These are phyloP conservation scores for Cyanoderma ruficeps DNA, from an alignment of 2,113 vertebrate genomes.

Conservation along the genomic window DNA sequence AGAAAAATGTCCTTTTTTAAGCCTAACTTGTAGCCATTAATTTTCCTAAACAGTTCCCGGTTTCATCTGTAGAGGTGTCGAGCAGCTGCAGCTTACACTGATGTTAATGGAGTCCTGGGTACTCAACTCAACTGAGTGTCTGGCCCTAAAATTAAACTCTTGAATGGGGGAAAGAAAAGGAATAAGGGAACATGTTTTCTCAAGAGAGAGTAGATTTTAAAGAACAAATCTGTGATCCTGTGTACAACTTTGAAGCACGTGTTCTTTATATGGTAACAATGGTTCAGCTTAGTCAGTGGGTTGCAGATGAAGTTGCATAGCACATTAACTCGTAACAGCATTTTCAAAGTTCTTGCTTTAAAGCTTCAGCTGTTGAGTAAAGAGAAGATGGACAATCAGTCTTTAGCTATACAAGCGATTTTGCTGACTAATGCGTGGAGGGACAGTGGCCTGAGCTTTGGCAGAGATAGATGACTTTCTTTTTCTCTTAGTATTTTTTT, in stretches of 20 bases:
- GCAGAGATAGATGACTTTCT: not conserved
- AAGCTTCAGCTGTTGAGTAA: not conserved
- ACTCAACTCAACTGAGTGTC: not conserved
- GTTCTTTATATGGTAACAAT: not conserved
- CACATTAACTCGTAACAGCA: not conserved
- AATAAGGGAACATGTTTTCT: not conserved
- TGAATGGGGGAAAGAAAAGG: not conserved
- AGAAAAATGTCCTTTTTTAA: not conserved
- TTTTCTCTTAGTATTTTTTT: not conserved
- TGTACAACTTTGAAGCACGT: fast-evolving
- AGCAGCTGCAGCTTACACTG: not conserved
- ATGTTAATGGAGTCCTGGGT: not conserved
- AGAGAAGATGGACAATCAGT: not conserved
- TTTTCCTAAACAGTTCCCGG: not conserved
- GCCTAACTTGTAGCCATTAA: not conserved
- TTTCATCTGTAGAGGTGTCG: not conserved
- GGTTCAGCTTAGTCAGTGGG: not conserved
- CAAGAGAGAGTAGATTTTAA: not conserved
- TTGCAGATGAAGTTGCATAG: not conserved
- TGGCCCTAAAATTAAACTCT: not conserved
- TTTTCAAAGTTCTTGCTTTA: not conserved
- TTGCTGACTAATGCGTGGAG: not conserved
- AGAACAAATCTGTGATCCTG: not conserved
- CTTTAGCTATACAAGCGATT: not conserved
- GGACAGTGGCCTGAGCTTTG: not conserved